phyloP scores from a whole-genome alignment of 2,797 vertebrate species.

The Odontamblyopus lacepedii region DNA sequence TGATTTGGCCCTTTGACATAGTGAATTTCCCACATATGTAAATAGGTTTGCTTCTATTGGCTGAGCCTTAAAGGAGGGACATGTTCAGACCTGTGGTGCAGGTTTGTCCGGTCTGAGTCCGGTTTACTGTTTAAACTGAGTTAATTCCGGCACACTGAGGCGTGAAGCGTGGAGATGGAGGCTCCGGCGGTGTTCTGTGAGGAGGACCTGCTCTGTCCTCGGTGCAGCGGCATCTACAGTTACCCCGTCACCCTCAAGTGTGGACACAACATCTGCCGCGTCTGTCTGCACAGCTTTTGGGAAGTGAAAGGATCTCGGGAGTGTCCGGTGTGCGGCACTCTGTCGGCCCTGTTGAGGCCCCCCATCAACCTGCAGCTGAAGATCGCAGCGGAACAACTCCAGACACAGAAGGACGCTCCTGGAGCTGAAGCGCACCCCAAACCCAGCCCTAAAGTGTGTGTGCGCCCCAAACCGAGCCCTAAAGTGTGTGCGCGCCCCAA shows the following conservation, averaged over 20 bases:
- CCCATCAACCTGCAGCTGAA: constrained; percentile 70
- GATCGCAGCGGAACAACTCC: constrained; percentile 59
- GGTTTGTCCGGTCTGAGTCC: constrained; percentile 35
- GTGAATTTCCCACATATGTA: too few relatives aligned
- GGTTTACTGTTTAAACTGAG: neutral
- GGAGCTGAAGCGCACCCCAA: too few relatives aligned
- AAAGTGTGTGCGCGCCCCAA: too few relatives aligned
- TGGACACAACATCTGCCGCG: constrained; percentile 71
- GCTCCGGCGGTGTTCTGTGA: neutral
- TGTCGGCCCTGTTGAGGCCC: constrained; percentile 54
- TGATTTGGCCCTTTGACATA: too few relatives aligned
- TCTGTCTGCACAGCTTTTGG: constrained; percentile 71
- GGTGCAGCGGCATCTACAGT: constrained; percentile 61
- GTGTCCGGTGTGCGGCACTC: constrained; percentile 66
- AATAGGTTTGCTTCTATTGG: too few relatives aligned
- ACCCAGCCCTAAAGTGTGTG: too few relatives aligned
- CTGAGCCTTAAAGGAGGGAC: too few relatives aligned
- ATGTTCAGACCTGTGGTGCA: constrained; percentile 44
- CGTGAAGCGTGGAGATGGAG: constrained; percentile 44
- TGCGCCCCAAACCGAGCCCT: too few relatives aligned
- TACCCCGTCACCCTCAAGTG: constrained; percentile 66
- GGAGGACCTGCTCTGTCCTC: constrained; percentile 62
- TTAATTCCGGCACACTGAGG: neutral
- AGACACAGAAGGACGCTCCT: constrained; percentile 4
- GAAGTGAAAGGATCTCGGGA: constrained; percentile 52